Evolutionary conservation across 2,113 vertebrate genomes (phyloP), one percentile per base, ranked within the genome.

Genomic region (Chaetops frenatus): DNA sequence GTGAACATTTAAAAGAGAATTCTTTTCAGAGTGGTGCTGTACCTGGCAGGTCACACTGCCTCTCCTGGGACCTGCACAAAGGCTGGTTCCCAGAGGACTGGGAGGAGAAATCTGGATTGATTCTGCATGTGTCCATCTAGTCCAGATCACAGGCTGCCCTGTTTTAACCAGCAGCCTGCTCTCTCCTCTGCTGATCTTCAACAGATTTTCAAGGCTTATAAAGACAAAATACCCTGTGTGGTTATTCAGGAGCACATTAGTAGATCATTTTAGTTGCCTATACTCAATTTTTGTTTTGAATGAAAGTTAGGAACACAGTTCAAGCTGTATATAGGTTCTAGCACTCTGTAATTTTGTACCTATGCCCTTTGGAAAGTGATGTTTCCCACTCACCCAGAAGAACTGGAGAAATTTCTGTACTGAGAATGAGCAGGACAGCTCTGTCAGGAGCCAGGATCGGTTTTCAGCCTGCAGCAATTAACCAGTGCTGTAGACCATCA

Each of bases 401-500:
- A 91, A 15, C 40, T 71, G 69, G 76, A 86, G 83, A 60, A 92
- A 87, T 22, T 35, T 33, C 20, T 13, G 64, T 0, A 2, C 56
- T 95, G 94, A 97, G 77, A 95, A 89, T 79, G 91, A 96, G 92
- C 96, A 95, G 94, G 92, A 76, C 69, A 92, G 31, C 58, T 83
- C 54, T 84, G 86, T 31, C 2, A 0, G 86, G 72, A 94, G 86
- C 67, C 91, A 92, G 80, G 79, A 13, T 3, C 16, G 3, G 1
- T 83, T 86, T 93, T 77, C 95, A 94, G 83, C 60, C 95, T 24
- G 33, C 88, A 94, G 94, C 81, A 94, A 95, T 96, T 95, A 97
- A 45, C 8, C 3, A 94, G 89, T 95, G 95, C 93, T 94, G 89
- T 50, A 96, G 94, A 96, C 92, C 93, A 92, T 97, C 92, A 97